These are phyloP conservation scores for Peromyscus polionotus DNA, from an alignment of 2,113 vertebrate genomes.

Conservation along the genomic window DNA sequence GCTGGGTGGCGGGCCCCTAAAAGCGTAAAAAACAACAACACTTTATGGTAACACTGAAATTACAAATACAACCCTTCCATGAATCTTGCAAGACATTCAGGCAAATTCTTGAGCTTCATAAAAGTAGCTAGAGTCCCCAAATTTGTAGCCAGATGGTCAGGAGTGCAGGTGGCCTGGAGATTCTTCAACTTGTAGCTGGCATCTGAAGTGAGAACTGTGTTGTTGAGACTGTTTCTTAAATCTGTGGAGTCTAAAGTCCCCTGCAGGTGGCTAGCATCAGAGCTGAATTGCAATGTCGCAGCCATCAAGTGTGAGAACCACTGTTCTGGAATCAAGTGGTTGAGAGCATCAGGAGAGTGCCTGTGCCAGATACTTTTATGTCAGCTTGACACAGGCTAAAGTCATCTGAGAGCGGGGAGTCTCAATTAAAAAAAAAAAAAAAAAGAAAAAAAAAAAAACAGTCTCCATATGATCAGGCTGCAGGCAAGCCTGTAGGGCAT, in stretches of 20 bases:
- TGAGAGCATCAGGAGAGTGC: not conserved
- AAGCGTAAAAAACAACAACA: too few relatives aligned
- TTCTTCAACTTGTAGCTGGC: not conserved
- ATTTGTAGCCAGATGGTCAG: not conserved
- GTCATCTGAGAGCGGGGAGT: not conserved
- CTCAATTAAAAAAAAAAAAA: not conserved
- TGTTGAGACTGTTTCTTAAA: not conserved
- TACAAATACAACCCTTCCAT: not conserved
- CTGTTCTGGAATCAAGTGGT: not conserved
- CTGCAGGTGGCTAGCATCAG: not conserved
- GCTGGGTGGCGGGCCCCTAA: too few relatives aligned
- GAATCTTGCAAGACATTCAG: constrained; percentile 5
- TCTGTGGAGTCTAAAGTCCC: not conserved
- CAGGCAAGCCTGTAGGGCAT: not conserved
- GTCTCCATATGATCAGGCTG: not conserved
- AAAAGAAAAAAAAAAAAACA: too few relatives aligned
- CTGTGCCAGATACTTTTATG: not conserved
- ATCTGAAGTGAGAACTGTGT: not conserved
- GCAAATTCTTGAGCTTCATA: not conserved
- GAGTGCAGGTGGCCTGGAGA: not conserved
- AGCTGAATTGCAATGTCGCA: not conserved
- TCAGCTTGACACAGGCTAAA: not conserved
- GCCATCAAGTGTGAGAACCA: not conserved
- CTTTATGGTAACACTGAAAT: not conserved
- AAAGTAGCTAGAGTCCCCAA: not conserved